These are phyloP conservation scores for Conus canariensis DNA, from an alignment of 2,888 invertebrate genomes.

Conservation along the genomic window DNA sequence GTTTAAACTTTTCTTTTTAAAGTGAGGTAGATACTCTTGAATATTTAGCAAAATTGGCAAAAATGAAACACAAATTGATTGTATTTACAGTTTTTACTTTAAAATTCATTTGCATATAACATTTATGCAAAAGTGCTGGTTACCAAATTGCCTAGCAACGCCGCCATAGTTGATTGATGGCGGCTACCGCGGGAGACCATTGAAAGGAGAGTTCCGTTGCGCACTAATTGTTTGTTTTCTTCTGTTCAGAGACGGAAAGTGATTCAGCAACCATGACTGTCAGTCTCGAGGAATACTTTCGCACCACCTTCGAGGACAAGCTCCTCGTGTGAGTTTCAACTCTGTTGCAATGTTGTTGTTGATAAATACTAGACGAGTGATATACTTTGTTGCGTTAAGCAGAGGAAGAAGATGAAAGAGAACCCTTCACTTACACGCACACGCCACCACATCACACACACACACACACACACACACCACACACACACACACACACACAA, in stretches of 20 bases:
- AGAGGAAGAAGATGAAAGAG: background rate
- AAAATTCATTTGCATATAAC: too few species aligned
- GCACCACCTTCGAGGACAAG: conserved; percentile 78
- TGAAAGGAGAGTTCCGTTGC: background rate
- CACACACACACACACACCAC: conserved; percentile 10
- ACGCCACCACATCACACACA: background rate
- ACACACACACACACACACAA: background rate
- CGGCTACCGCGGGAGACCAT: background rate
- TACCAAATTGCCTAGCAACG: conserved; percentile 13
- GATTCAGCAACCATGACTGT: conserved; percentile 61
- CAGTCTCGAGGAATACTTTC: conserved; percentile 77
- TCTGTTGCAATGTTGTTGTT: background rate
- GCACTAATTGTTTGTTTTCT: background rate
- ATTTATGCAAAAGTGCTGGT: too few species aligned
- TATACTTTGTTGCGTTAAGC: too few species aligned
- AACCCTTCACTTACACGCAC: background rate
- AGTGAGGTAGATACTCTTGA: too few species aligned
- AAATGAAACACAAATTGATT: too few species aligned
- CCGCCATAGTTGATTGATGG: conserved; percentile 24
- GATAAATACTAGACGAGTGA: too few species aligned
- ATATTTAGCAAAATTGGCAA: too few species aligned
- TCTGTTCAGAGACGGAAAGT: background rate
- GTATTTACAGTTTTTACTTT: too few species aligned
- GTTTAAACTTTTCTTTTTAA: too few species aligned
- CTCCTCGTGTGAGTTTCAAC: conserved; percentile 76